Base-by-base conservation (phyloP, 2,888 invertebrate genomes). In the Escarpia spicata region DNA sequence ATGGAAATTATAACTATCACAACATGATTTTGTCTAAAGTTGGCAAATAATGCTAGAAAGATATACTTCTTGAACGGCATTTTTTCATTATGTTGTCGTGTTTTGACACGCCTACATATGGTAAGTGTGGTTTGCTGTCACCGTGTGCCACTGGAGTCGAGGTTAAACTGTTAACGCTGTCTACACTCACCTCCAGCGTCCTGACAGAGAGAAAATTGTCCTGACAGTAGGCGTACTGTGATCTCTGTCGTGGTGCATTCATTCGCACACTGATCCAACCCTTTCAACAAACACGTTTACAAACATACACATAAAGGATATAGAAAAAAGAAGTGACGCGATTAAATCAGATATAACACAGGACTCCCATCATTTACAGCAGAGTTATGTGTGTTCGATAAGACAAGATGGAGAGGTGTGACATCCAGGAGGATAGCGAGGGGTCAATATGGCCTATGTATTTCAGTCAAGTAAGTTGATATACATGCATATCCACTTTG, bases 131-230 rank as follows among this genome's bases (percentile, higher is more conserved):
- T 75, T 4, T 6, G 26, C 75, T 26, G 19, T 75, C 75, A 75
- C 19, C 26, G 75, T 75, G 75, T 75, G 26, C n/a, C 75, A 75
- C 15, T 26, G 75, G 26, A 19, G 75, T 75, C n/a, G 6, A 15
- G 6, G 3, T 3, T 26, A 75, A 15, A 75, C 75, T 26, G 75
- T 6, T 75, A 6, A n/a, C 26, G 6, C 26, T 75, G 26, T 3
- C 75, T 75, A 75, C 75, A 75, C 90, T 90, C 94, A 96, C 96
- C 94, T 97, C 97, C 89, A 98, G 95, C 0, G 98, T 98, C 92
- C 97, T 97, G 75, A 95, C 95, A 0, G 97, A 97, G 0, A 99
- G 97, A 95, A 98, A 99, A 96, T 98, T 97, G 0, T 97, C 97
- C 95, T 97, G 97, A 93, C 98, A 98, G 96, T 98, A 99, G 0